Evolutionary conservation across 2,888 invertebrate genomes (phyloP).

Genomic region (Pristionchus mayeri): DNA sequence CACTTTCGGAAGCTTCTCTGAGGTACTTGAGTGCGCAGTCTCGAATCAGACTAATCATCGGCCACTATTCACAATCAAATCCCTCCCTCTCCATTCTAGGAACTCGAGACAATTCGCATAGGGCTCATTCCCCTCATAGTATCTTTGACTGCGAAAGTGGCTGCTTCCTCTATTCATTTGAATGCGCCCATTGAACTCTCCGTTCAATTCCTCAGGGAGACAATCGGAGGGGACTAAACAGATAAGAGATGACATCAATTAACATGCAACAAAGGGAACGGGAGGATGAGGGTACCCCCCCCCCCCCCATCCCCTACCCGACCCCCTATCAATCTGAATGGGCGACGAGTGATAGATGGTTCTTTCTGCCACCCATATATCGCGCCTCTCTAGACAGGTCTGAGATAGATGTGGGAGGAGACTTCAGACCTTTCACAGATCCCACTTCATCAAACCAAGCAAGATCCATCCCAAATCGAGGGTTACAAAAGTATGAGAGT

Average conservation of each 20-base stretch:
- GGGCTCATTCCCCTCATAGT: too few relatives aligned
- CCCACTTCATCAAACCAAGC: too few relatives aligned
- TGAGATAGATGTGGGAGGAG: neutral
- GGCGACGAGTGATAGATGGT: neutral
- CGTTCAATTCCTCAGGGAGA: too few relatives aligned
- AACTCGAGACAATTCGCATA: too few relatives aligned
- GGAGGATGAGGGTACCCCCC: neutral
- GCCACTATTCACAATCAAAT: neutral
- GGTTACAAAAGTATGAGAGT: too few relatives aligned
- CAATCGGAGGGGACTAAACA: too few relatives aligned
- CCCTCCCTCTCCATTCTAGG: neutral
- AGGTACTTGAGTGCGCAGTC: conserved; percentile 37
- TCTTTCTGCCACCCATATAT: neutral
- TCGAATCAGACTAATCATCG: conserved; percentile 41
- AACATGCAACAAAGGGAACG: neutral
- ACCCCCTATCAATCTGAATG: conserved; percentile 11
- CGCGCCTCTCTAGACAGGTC: neutral
- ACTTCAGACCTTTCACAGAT: neutral
- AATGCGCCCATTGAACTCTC: too few relatives aligned
- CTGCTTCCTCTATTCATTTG: too few relatives aligned
- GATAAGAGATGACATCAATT: neutral
- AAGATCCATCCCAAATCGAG: too few relatives aligned
- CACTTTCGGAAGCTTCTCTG: neutral
- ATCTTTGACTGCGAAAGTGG: too few relatives aligned
- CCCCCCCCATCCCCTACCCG: neutral